Conservation (phyloP, 2,797 vertebrate species). For the Megaceryle alcyon region DNA sequence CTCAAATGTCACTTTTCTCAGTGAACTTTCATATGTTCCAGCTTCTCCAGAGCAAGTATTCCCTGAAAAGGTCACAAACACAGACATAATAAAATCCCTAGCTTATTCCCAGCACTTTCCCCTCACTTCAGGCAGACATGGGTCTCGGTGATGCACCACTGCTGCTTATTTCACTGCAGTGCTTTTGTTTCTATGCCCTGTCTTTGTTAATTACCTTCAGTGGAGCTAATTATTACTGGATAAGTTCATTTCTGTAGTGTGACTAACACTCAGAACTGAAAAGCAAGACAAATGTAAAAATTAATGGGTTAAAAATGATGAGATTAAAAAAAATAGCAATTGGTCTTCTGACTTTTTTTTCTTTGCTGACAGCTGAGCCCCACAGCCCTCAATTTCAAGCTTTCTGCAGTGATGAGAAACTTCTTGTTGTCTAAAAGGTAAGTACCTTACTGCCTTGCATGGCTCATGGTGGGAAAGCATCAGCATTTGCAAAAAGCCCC, state of each 20-base stretch:
- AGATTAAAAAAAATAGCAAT: not conserved
- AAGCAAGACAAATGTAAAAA: not conserved
- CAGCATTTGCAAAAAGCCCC: not conserved
- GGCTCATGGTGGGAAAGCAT: not conserved
- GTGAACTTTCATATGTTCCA: not conserved
- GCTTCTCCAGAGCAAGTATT: not conserved
- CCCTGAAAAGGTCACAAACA: not conserved
- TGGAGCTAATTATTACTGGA: not conserved
- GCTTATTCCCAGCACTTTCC: not conserved
- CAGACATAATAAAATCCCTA: not conserved
- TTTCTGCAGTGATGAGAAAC: not conserved
- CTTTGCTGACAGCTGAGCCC: not conserved
- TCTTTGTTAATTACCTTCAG: not conserved
- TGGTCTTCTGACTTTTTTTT: not conserved
- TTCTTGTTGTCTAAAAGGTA: not conserved
- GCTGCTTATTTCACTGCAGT: not conserved
- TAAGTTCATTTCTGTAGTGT: not conserved
- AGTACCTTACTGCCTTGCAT: not conserved
- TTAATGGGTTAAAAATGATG: not conserved
- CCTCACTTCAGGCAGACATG: not conserved
- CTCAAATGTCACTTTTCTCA: conserved; percentile 11
- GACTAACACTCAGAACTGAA: not conserved
- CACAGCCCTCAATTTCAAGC: not conserved
- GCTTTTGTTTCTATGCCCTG: not conserved
- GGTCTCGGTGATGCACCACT: not conserved